Evolutionary conservation across 2,888 invertebrate genomes (phyloP).

Genomic region (Limenitis camilla): DNA sequence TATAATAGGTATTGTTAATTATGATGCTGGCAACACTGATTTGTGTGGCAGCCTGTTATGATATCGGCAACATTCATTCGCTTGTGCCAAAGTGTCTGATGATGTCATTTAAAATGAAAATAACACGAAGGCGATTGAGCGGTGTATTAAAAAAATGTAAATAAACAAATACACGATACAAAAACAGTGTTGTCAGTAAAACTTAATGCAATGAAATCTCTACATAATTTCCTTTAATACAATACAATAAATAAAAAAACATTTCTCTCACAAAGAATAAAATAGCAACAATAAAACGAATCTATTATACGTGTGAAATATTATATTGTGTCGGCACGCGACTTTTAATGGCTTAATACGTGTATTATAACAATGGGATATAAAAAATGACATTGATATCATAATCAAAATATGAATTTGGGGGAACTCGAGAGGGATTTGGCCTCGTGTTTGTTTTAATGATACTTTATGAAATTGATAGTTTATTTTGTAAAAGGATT

Average conservation of each 20-base stretch:
- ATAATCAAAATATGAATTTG: conserved; percentile 72
- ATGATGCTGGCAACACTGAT: no score
- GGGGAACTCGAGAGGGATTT: conserved; percentile 49
- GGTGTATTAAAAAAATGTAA: no score
- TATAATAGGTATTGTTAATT: no score
- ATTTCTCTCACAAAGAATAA: conserved; percentile 34
- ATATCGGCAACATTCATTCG: no score
- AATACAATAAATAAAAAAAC: conserved; percentile 11
- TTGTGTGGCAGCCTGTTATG: no score
- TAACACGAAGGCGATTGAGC: no score
- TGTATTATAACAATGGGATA: conserved; percentile 57
- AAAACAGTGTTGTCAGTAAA: conserved; percentile 18
- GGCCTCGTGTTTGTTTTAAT: conserved; percentile 51
- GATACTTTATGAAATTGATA: conserved; percentile 39
- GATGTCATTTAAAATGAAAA: no score
- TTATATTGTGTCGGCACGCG: conserved; percentile 61
- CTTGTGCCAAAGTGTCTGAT: no score
- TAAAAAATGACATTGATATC: conserved; percentile 70
- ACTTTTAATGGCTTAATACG: conserved; percentile 70
- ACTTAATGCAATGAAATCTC: background rate
- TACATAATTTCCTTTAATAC: background rate
- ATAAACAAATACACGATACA: background rate
- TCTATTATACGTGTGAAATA: conserved; percentile 61
- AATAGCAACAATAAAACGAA: conserved; percentile 46
- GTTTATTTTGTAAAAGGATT: conserved; percentile 10